phyloP scores from a whole-genome alignment of 2,797 vertebrate genomes.

The Enteromius mattozi region DNA sequence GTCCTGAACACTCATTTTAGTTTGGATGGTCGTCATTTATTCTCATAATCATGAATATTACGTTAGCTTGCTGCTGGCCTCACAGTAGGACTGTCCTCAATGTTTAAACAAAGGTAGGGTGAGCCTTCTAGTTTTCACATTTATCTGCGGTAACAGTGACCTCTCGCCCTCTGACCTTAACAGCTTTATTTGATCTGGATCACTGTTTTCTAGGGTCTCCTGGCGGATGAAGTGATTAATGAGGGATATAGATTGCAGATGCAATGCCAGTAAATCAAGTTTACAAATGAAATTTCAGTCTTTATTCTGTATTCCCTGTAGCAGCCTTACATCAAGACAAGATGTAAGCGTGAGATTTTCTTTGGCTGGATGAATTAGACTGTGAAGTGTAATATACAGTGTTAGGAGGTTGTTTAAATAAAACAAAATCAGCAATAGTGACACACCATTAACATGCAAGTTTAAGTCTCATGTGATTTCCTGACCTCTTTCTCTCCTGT shows the following conservation, averaged over 20 bases:
- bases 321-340: background rate
- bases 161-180: constrained; percentile 61
- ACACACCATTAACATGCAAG: background rate
- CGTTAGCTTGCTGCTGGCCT: background rate
- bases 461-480: background rate
- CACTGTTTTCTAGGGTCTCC: constrained; percentile 39
- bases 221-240: constrained; percentile 61
- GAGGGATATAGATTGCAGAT: constrained; percentile 46
- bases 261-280: constrained; percentile 60
- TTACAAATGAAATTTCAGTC: constrained; percentile 33
- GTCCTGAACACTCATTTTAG: background rate
- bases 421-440: background rate
- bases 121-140: constrained; percentile 36
- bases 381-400: background rate
- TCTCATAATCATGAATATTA: background rate
- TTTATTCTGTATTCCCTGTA: background rate
- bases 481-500: background rate
- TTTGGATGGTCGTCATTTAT: background rate
- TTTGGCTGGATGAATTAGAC: background rate
- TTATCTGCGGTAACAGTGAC: constrained; percentile 37
- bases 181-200: constrained; percentile 53
- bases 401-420: background rate
- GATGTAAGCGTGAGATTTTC: background rate
- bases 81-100: background rate
- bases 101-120: background rate